Evolutionary conservation across 2,888 invertebrate species (phyloP), one percentile per base, ranked within the genome.

Genomic region (Diplazon laetatorius): DNA sequence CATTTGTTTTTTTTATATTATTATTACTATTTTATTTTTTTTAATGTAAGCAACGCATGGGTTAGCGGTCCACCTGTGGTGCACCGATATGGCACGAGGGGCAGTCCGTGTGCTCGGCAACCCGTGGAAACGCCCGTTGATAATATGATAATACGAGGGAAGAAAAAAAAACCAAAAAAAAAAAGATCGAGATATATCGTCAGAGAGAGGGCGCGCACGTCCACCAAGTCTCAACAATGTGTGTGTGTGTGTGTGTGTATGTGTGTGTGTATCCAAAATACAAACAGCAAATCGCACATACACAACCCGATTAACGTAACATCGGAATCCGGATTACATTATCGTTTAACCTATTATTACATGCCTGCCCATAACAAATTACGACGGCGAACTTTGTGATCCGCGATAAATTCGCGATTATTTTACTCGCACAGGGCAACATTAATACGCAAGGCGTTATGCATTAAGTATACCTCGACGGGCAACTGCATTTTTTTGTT

Each of bases 71-170:
- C 84, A 85, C 82, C 83, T 84, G 84, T 57, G 59, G 66, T 74
- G 78, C 73, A 80, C 82, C 80, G 80, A 83, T 84, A 83, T 85
- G 83, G 84, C 71, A 81, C 82, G 81, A 81, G 78, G 74, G 70
- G 76, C 77, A 20, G 52, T 81, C 78, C 77, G 79, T 76, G 57
- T 2, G 78, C 74, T 50, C 69, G 46, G 37, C 52, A 52, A 59
- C 59, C 42, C 52, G 25, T 14, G 52, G 52, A 52, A 66, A 59
- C 22, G 65, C 20, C 42, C 14, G 8, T 18, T 42, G 69, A 69
- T n/a, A n/a, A n/a, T 80, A 72, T 46, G 57, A 70, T 70, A 62
- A 78, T 74, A 78, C 46, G 20, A n/a, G n/a, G n/a, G n/a, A n/a
- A n/a, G n/a, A n/a, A n/a, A n/a, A n/a, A n/a, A n/a, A n/a, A n/a